Evolutionary conservation across 1,140 invertebrate species (phyloP).

Genomic region (Trichonephila inaurata): DNA sequence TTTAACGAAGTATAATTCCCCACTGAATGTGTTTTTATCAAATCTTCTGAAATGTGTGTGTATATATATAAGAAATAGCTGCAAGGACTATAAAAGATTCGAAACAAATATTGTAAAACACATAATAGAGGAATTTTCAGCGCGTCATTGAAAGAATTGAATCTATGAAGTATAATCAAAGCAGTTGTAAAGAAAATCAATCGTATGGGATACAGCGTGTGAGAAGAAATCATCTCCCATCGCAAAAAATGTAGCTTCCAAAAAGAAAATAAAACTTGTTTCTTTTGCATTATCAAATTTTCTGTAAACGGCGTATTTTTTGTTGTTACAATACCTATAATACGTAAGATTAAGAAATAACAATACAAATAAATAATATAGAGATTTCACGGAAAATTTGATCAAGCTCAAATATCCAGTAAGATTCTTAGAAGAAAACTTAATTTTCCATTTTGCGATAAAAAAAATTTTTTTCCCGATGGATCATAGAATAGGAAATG

Average conservation of each 20-base stretch:
- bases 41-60: neutral
- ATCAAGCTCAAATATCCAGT: neutral
- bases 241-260: neutral
- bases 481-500: neutral
- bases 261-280: neutral
- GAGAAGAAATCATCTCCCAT: neutral
- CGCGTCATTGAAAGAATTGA: neutral
- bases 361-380: conserved; percentile 9
- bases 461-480: neutral
- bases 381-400: conserved; percentile 35
- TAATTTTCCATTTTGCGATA: neutral
- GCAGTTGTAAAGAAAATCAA: neutral
- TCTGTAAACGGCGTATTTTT: neutral
- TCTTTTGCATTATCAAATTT: neutral
- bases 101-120: neutral
- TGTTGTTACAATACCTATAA: neutral
- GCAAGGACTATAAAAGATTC: neutral
- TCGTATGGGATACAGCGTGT: neutral
- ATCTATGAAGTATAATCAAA: neutral
- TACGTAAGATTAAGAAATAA: neutral
- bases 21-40: neutral
- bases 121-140: neutral
- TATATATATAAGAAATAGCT: neutral
- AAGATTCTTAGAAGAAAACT: neutral
- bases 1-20: neutral